phyloP scores from a whole-genome alignment of 2,797 vertebrate genomes.

The Oceanodroma leucorhoa region DNA sequence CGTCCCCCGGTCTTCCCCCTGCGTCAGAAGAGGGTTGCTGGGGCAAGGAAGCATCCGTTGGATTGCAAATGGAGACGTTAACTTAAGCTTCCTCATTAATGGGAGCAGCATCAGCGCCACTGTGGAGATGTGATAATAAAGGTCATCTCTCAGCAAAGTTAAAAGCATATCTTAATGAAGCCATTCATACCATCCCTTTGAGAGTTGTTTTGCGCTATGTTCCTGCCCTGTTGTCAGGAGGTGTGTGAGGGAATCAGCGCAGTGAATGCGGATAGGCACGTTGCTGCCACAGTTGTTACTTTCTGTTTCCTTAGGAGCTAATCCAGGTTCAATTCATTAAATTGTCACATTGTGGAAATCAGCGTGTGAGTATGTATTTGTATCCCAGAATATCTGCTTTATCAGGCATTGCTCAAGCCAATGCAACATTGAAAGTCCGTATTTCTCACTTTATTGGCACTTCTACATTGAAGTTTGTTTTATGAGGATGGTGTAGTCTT shows the following conservation, averaged over 20 bases:
- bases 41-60: accelerated
- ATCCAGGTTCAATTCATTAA: background rate
- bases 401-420: background rate
- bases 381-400: background rate
- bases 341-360: accelerated
- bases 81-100: accelerated
- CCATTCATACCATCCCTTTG: accelerated
- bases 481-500: background rate
- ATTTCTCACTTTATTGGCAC: background rate
- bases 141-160: accelerated
- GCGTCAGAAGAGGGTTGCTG: accelerated
- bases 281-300: background rate
- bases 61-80: accelerated
- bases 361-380: accelerated
- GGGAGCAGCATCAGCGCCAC: accelerated
- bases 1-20: accelerated
- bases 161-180: background rate
- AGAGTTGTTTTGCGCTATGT: accelerated
- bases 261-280: accelerated
- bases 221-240: background rate
- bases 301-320: background rate
- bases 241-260: too few relatives aligned
- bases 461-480: background rate
- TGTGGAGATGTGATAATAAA: too few relatives aligned
- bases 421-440: accelerated